Evolutionary conservation across 2,888 invertebrate genomes (phyloP), one percentile per base, ranked within the genome.

Genomic region (Pteria penguin): DNA sequence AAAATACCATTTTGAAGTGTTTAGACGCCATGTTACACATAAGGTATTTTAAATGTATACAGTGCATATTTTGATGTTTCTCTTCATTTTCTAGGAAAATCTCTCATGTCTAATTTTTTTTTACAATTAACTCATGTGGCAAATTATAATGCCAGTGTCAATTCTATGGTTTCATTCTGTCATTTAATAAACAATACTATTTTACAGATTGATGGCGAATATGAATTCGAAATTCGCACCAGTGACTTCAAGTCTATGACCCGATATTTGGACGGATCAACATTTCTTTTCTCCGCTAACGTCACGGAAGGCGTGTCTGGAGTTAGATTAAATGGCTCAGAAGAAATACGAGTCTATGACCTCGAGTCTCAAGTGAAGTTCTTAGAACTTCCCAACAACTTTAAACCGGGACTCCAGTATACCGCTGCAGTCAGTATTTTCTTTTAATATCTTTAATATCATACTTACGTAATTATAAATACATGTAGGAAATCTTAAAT

Each of bases 251-350:
- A 76, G 24, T 65, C 63, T 32, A 32, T 85, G 14, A 66, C 75
- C 11, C 68, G 76, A n/a, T 69, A 79, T 36, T 18, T 82, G 5
- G 55, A 74, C 4, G 78, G 72, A 33, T 68, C 72, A n/a, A 72
- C 78, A 0, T 68, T 85, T 24, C 8, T 65, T 3, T 70, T 85
- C 1, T 54, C 97, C 89, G 98, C 97, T 0, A 95, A 96, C 1
- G 95, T 98, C 2, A 97, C 97, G 91, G 98, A 98, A 93, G 95
- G 95, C 69, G 94, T 97, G 80, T 98, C 98, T 0, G 94, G 96
- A 22, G 94, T 97, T 65, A 94, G 95, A 85, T 96, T 97, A 90
- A 97, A 97, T 90, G 95, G 95, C 24, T 94, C 96, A 0, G 93
- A 94, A 0, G 93, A 95, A 76, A 93, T 97, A 45, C 94, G 95